These are phyloP conservation scores for Clarias pachynema DNA, from an alignment of 2,797 vertebrate genomes.

Conservation along the genomic window DNA sequence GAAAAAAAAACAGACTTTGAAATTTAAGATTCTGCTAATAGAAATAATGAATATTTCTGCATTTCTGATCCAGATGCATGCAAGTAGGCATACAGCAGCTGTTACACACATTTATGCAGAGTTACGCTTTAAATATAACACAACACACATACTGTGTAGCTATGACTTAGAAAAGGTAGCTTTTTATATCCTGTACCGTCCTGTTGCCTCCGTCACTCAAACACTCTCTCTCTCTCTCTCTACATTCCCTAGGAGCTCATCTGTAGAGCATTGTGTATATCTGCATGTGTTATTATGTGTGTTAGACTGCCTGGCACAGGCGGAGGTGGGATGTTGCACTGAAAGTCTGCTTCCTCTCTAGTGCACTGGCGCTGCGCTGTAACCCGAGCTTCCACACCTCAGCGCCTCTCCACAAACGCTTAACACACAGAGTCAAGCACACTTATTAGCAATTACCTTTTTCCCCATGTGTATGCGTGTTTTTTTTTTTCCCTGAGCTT, in stretches of 20 bases:
- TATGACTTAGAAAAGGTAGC: background rate
- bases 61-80: background rate
- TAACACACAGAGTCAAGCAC: constrained; percentile 75
- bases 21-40: background rate
- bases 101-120: background rate
- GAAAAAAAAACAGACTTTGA: background rate
- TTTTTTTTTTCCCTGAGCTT: constrained; percentile 28
- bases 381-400: constrained; percentile 52
- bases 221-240: constrained; percentile 15
- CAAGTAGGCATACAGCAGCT: background rate
- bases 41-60: background rate
- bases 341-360: constrained; percentile 48
- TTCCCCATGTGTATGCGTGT: constrained; percentile 56
- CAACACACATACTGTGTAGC: constrained; percentile 23
- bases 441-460: constrained; percentile 71
- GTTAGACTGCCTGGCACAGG: constrained; percentile 28
- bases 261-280: constrained; percentile 44
- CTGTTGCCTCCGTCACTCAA: background rate
- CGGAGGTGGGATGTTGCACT: constrained; percentile 41
- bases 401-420: constrained; percentile 70
- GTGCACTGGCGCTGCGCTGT: constrained; percentile 17
- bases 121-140: constrained; percentile 9
- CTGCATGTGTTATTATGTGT: constrained; percentile 40
- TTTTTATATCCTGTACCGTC: constrained; percentile 35
- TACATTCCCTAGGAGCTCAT: constrained; percentile 10